These are phyloP conservation scores for Pleuronectes platessa DNA, from an alignment of 2,113 vertebrate species.

Conservation along the genomic window DNA sequence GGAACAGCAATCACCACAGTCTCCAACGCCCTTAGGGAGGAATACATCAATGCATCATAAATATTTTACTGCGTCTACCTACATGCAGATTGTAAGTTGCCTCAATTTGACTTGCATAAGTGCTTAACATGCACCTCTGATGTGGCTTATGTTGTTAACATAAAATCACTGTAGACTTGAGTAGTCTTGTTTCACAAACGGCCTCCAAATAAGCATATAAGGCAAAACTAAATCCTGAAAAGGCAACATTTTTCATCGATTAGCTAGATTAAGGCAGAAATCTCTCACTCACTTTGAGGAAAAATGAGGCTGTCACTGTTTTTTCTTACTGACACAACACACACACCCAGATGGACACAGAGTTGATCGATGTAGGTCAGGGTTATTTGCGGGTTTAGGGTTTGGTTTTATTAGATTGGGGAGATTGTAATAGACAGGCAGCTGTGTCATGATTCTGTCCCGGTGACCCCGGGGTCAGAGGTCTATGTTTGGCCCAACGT, in stretches of 20 bases:
- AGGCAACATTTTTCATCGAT: constrained; percentile 48
- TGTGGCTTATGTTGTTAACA: constrained; percentile 35
- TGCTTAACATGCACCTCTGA: constrained; percentile 59
- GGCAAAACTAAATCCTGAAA: constrained; percentile 30
- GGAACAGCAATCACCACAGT: constrained; percentile 72
- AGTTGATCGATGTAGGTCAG: constrained; percentile 65
- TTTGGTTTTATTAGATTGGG: constrained; percentile 71
- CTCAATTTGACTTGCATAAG: constrained; percentile 59
- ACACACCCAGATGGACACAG: constrained; percentile 14
- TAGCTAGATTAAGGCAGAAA: constrained; percentile 48
- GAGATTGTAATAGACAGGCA: constrained; percentile 75
- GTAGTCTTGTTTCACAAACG: neutral
- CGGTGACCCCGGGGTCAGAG: constrained; percentile 61
- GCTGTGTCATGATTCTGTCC: constrained; percentile 68
- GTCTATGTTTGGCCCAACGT: constrained; percentile 55
- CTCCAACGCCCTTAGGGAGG: constrained; percentile 62
- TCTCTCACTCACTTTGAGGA: constrained; percentile 28
- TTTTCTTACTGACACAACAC: constrained; percentile 26
- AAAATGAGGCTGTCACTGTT: constrained; percentile 45
- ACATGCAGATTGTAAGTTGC: constrained; percentile 61
- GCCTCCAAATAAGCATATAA: constrained; percentile 20
- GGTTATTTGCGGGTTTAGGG: constrained; percentile 48
- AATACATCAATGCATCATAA: constrained; percentile 77
- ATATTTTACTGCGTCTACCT: constrained; percentile 77
- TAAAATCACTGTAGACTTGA: constrained; percentile 31